Conservation (phyloP, 2,888 invertebrate genomes). For the Brachyptera putata region DNA sequence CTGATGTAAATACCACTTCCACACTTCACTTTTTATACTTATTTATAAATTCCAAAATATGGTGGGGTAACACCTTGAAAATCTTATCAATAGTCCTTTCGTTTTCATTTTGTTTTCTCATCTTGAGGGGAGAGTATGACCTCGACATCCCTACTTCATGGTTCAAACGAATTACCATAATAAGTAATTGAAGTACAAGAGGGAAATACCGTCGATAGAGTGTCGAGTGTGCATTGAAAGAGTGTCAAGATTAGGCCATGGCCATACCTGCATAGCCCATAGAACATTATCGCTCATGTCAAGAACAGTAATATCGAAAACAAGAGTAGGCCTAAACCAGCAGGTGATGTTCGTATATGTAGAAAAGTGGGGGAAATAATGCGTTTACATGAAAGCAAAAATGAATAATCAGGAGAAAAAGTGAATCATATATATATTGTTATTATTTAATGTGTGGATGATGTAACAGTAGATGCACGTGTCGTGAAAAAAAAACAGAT, state of each 20-base stretch:
- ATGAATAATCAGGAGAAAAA: too few species aligned
- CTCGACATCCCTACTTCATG: background rate
- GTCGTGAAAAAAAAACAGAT: too few species aligned
- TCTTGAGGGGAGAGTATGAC: constrained; percentile 11
- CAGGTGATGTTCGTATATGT: too few species aligned
- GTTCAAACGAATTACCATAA: too few species aligned
- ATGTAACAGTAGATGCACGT: too few species aligned
- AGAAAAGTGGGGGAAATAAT: too few species aligned
- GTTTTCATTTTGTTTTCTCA: constrained; percentile 1
- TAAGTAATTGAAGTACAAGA: background rate
- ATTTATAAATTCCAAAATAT: background rate
- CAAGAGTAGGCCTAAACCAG: too few species aligned
- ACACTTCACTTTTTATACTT: background rate
- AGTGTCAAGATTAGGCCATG: constrained; percentile 31
- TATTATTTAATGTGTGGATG: too few species aligned
- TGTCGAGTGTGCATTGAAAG: constrained; percentile 1
- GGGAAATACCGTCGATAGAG: constrained; percentile 4
- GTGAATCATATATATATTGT: too few species aligned
- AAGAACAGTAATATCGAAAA: too few species aligned
- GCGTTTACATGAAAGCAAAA: too few species aligned
- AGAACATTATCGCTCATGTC: too few species aligned
- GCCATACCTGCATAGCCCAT: constrained; percentile 22
- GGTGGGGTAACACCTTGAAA: background rate
- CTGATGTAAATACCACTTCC: background rate
- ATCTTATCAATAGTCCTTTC: constrained; percentile 2